Evolutionary conservation across 2,797 vertebrate genomes (phyloP).

Genomic region (Anguilla anguilla): DNA sequence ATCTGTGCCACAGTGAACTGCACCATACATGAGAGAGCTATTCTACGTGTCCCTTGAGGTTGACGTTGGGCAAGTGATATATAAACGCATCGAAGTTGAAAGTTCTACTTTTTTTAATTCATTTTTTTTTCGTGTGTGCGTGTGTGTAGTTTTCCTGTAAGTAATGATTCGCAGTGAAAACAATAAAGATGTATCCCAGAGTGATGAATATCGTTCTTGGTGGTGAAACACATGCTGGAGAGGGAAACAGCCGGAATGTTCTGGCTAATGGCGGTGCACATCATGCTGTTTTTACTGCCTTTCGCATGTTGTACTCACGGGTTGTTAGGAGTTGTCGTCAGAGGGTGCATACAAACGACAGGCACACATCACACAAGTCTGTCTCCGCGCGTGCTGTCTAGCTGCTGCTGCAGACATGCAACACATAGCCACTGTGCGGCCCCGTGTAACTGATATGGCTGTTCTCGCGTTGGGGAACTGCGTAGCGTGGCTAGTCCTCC

Average conservation of each 20-base stretch:
- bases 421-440: constrained; percentile 43
- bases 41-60: neutral
- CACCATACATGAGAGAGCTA: neutral
- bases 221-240: neutral
- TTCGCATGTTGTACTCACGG: neutral
- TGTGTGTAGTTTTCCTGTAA: neutral
- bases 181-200: neutral
- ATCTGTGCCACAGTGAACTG: neutral
- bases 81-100: neutral
- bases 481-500: constrained; percentile 48
- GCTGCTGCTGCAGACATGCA: constrained; percentile 33
- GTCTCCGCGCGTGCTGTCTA: neutral
- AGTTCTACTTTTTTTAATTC: neutral
- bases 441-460: constrained; percentile 54
- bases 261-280: neutral
- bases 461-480: constrained; percentile 42
- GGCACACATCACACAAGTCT: constrained; percentile 2
- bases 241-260: neutral
- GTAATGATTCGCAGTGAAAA: neutral
- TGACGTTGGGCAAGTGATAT: neutral
- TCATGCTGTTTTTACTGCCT: neutral
- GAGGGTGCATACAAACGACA: neutral
- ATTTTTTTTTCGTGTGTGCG: neutral
- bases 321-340: neutral
- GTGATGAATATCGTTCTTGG: neutral